A percentile compares a stretch with the other conserved stretches of the same genome.
Evolutionary conservation across 2,797 vertebrate genomes (phyloP).

Genomic region (Halcyon leucocephala): DNA sequence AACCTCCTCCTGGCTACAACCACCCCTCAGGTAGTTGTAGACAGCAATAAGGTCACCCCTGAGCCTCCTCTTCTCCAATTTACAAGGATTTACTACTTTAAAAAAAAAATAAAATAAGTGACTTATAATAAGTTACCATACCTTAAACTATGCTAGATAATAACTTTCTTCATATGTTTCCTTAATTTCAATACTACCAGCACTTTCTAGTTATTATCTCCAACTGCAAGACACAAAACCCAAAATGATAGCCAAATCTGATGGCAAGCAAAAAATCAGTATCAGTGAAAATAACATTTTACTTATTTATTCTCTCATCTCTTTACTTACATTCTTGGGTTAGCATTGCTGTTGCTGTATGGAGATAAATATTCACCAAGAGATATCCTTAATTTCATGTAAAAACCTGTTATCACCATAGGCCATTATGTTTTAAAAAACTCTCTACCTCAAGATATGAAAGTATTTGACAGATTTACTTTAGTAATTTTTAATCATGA

Average conservation of each 20-base stretch:
- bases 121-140: not conserved
- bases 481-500: not conserved
- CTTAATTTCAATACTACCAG: not conserved
- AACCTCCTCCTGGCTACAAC: too few relatives aligned
- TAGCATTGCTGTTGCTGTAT: not conserved
- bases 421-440: not conserved
- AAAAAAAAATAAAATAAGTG: not conserved
- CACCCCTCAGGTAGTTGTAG: too few relatives aligned
- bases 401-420: not conserved
- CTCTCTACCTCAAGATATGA: not conserved
- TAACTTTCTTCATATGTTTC: not conserved
- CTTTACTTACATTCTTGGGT: accelerated
- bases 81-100: not conserved
- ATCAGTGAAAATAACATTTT: not conserved
- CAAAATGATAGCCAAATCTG: not conserved
- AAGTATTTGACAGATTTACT: not conserved
- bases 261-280: not conserved
- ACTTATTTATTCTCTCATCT: not conserved
- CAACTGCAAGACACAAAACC: not conserved
- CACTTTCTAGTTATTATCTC: not conserved
- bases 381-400: not conserved
- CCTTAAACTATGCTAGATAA: not conserved
- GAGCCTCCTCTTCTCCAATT: not conserved
- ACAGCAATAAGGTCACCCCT: too few relatives aligned
- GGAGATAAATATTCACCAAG: not conserved